Evolutionary conservation across 2,888 invertebrate genomes (phyloP), one percentile per base, ranked within the genome.

Genomic region (Helicoverpa assulta): DNA sequence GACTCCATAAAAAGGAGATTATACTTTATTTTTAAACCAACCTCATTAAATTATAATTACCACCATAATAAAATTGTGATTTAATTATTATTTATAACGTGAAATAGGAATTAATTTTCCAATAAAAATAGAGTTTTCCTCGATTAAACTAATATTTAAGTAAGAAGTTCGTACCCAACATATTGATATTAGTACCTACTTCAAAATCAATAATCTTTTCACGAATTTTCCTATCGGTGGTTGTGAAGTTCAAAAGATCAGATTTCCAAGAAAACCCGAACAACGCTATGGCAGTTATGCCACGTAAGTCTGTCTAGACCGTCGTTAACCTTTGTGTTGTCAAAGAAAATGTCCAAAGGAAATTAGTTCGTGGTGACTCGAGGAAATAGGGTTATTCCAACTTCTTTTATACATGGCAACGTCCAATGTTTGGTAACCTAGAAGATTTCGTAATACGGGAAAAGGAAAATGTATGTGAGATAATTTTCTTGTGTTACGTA

Each of bases 301-400:
- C 47, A 63, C 16, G 47, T 37, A 50, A 43, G 33, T 58, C 40
- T n/a, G 33, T 40, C 56, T 64, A 50, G 29, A 37, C n/a, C 53
- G 62, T 33, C 54, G 57, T 63, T 72, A 65, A 72, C 50, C 57
- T 62, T 69, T 60, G 33, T 60, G 56, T 21, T 43, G 33, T 53
- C 43, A 19, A 52, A 67, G 61, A 55, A 60, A 76, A 66, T 66
- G 43, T 59, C 16, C 33, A 66, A 65, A 60, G 51, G 54, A 67
- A 73, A 76, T 73, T 69, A 58, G 63, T 43, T 73, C 14, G 18
- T 52, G 33, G 66, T 72, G 76, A 71, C 62, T 66, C 21, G 58
- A 52, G 61, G 59, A 65, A 72, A 76, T 56, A 55, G 37, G 59
- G 59, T 40, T 37, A 37, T 67, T n/a, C 21, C 53, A 33, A 56